phyloP scores from a whole-genome alignment of 2,888 invertebrate genomes.

The Andrena haemorrhoa region DNA sequence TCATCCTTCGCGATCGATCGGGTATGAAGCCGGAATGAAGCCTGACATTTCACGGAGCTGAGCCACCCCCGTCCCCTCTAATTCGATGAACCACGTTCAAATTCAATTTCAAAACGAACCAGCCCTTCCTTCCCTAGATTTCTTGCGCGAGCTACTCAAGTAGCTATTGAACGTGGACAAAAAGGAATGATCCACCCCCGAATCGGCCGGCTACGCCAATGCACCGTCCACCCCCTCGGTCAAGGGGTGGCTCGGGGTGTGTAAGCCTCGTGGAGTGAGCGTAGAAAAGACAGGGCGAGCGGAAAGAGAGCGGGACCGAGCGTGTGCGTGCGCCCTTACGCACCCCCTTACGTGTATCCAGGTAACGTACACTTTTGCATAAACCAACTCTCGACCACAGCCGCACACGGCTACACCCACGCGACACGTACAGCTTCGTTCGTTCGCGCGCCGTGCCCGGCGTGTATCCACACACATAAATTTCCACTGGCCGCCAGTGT shows the following conservation, averaged over 20 bases:
- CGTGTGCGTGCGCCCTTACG: conserved; percentile 59
- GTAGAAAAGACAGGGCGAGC: conserved; percentile 63
- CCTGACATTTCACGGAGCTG: not conserved
- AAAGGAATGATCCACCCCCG: conserved; percentile 22
- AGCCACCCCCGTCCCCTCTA: not conserved
- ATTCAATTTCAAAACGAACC: not conserved
- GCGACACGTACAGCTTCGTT: conserved; percentile 13
- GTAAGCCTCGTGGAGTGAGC: conserved; percentile 61
- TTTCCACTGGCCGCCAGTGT: conserved; percentile 25
- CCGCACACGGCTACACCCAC: not conserved
- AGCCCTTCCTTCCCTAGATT: no score
- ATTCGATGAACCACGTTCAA: not conserved
- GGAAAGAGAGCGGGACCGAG: conserved; percentile 40
- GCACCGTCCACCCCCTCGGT: conserved; percentile 76
- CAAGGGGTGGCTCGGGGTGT: conserved; percentile 73
- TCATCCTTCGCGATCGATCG: not conserved
- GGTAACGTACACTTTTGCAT: conserved; percentile 69
- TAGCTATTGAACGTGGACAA: not conserved
- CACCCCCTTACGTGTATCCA: conserved; percentile 55
- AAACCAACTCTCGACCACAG: conserved; percentile 52
- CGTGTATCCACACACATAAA: conserved; percentile 43
- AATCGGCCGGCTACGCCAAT: conserved; percentile 73
- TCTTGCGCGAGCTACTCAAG: not conserved
- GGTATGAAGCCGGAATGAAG: not conserved
- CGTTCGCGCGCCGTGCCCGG: conserved; percentile 7